Conservation (phyloP, 2,888 invertebrate genomes). For the Nephrocerus scutellatus region DNA sequence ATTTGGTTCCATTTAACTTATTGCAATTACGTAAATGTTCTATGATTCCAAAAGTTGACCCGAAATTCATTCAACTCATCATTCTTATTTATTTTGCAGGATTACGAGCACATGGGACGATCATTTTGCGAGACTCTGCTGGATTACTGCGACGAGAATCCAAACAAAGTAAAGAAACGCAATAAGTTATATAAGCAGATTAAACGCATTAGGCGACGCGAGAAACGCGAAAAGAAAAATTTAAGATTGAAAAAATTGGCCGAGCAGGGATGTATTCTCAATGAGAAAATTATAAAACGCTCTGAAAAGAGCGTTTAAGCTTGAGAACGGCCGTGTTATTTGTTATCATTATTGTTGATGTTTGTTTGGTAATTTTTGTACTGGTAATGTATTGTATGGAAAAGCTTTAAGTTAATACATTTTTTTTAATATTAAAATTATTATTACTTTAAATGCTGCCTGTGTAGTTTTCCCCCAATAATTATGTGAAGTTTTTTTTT, state of each 20-base stretch:
- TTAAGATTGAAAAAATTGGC: conserved; percentile 48
- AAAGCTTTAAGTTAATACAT: no score
- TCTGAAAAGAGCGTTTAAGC: conserved; percentile 40
- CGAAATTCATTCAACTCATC: no score
- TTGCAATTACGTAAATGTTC: no score
- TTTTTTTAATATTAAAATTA: no score
- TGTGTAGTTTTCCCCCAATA: no score
- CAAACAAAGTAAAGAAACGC: conserved; percentile 60
- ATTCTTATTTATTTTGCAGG: conserved; percentile 49
- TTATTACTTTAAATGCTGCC: no score
- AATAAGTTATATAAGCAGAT: conserved; percentile 43
- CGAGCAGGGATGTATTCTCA: conserved; percentile 47
- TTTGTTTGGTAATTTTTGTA: not conserved
- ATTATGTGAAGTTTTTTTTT: no score
- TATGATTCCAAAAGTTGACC: no score
- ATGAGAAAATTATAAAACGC: conserved; percentile 40
- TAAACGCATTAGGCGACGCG: conserved; percentile 46
- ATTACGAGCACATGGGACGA: conserved; percentile 76
- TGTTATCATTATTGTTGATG: not conserved
- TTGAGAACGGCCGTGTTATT: not conserved
- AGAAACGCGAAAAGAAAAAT: conserved; percentile 46
- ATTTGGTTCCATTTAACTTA: no score
- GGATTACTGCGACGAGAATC: conserved; percentile 84
- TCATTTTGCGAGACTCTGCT: conserved; percentile 88
- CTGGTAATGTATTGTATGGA: no score